phyloP scores from a whole-genome alignment of 2,113 vertebrate genomes.

The Cyprinus carpio region DNA sequence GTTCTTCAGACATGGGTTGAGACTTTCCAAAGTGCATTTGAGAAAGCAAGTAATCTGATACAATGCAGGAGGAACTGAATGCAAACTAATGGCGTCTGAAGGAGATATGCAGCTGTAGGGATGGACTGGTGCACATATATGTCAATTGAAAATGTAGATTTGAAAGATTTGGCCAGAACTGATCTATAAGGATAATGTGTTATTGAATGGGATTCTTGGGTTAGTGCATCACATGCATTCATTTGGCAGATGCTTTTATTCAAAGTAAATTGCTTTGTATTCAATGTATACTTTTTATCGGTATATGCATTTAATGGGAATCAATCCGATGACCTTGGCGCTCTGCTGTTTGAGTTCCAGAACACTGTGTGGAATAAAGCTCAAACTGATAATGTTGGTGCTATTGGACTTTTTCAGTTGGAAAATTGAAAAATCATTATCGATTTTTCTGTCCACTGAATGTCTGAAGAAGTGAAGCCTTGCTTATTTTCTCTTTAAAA shows the following conservation, averaged over 20 bases:
- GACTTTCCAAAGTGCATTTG: neutral
- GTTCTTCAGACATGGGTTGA: neutral
- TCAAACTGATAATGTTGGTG: neutral
- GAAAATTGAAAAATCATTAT: neutral
- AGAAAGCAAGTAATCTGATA: neutral
- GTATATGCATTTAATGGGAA: neutral
- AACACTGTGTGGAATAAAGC: too few relatives aligned
- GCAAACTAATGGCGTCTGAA: neutral
- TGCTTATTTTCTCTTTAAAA: slow-evolving; percentile 14
- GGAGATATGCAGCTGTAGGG: neutral
- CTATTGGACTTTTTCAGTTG: neutral
- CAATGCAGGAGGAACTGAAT: neutral
- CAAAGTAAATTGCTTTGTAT: neutral
- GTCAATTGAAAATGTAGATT: neutral
- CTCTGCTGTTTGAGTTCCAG: neutral
- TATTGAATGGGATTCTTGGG: neutral
- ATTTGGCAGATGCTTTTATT: neutral
- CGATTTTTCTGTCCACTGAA: neutral
- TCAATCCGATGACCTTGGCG: neutral
- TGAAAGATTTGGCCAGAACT: neutral
- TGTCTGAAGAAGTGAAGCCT: neutral
- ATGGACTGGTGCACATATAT: neutral
- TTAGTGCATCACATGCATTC: too few relatives aligned
- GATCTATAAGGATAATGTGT: neutral
- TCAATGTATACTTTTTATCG: neutral